Base-by-base conservation (phyloP, 2,113 vertebrate genomes). In the Barnardius zonarius region DNA sequence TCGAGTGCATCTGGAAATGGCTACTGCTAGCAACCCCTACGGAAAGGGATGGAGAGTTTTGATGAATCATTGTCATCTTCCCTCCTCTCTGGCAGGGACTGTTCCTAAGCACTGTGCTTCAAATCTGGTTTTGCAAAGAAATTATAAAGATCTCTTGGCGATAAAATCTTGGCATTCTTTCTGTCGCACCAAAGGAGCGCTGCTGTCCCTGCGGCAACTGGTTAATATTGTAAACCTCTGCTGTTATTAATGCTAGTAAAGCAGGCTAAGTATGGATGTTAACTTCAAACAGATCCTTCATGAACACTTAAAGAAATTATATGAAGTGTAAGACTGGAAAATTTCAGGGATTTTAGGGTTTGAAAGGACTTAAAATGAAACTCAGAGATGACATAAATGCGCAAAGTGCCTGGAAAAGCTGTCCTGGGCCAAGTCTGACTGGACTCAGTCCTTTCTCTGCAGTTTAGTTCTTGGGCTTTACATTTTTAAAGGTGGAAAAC, bases 1-100 rank as follows among this genome's bases (percentile, higher is more conserved):
- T 95, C 43, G 62, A 92, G 51, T 87, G 93, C 94, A 89, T 73
- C 95, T 95, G 94, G 96, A 93, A 97, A 90, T 67, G 92, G 85
- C 93, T 82, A 49, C 90, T 67, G 94, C 63, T 46, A 11, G 52
- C 67, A 73, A 76, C 18, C 54, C 76, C 55, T 4, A 46, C 1
- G 48, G 92, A 90, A 91, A 78, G 66, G 86, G 86, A 88, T 8
- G 68, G 91, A 59, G 39, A 8, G 13, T 31, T 85, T 4, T 80
- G 93, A 92, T 95, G 91, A 94, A 90, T 94, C 96, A 96, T 7
- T 66, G 70, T 62, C 52, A 6, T 72, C 79, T 33, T 68, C 27
- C 1, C 52, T 73, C 70, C 51, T 68, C 5, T 66, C 91, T 79
- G 90, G 77, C 69, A 86, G 61, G 54, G 64, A 17, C 30, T 15